Conservation (phyloP, 2,113 vertebrate species). For the Lagopus leucura region DNA sequence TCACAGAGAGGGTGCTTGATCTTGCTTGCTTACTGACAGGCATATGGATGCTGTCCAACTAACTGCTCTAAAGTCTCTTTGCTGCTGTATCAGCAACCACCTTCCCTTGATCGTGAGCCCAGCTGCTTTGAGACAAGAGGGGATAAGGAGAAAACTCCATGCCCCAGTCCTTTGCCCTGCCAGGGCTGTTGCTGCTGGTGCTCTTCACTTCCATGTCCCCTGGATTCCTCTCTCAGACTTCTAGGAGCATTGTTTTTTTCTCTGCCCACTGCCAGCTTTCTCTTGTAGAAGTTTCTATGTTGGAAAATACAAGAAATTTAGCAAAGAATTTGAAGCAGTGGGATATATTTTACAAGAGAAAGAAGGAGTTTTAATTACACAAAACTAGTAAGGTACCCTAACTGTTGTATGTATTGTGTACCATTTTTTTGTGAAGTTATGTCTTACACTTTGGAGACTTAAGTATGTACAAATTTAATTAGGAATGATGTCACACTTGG, state of each 20-base stretch:
- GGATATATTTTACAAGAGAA: neutral
- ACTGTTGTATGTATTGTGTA: neutral
- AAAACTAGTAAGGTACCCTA: neutral
- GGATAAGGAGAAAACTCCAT: accelerated
- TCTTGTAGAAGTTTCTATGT: neutral
- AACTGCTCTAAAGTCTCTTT: accelerated
- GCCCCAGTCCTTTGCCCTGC: neutral
- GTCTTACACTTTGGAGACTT: neutral
- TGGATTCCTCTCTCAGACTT: neutral
- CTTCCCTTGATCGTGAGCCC: neutral
- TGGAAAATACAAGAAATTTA: neutral
- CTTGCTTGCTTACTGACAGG: neutral
- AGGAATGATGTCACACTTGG: neutral
- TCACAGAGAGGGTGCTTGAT: accelerated
- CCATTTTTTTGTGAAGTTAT: neutral
- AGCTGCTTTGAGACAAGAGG: neutral
- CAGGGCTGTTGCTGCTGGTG: neutral
- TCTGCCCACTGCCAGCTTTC: neutral
- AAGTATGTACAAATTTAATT: neutral
- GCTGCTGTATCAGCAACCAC: neutral
- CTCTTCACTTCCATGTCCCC: neutral
- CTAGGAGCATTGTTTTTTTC: neutral
- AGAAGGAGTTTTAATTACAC: neutral
- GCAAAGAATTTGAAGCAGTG: neutral
- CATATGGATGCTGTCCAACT: accelerated